Conservation (phyloP, 2,888 invertebrate genomes). For the Drosophila dives region DNA sequence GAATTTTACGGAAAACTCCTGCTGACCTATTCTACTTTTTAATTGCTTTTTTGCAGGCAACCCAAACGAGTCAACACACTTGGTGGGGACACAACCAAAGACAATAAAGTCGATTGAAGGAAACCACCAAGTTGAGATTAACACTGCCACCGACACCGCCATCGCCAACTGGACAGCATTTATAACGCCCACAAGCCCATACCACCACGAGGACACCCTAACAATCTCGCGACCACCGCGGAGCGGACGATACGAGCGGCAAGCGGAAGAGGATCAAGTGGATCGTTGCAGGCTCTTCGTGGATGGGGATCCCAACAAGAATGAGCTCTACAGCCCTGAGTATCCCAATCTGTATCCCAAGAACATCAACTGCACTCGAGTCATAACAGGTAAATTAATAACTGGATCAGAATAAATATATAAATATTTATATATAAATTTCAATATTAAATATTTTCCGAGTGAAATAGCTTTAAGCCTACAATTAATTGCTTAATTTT, state of each 20-base stretch:
- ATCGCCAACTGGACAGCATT: constrained; percentile 19
- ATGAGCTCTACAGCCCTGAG: constrained; percentile 89
- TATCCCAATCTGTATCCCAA: constrained; percentile 89
- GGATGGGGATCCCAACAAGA: constrained; percentile 86
- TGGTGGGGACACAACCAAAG: constrained; percentile 13
- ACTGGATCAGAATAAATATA: not conserved
- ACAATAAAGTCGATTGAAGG: constrained; percentile 4
- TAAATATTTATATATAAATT: too few species aligned
- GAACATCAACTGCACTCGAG: constrained; percentile 88
- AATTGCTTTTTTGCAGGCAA: constrained; percentile 8
- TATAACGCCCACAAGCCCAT: constrained; percentile 16
- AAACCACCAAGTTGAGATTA: not conserved
- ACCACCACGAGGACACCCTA: constrained; percentile 1
- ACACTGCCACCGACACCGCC: constrained; percentile 9
- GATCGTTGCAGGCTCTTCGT: constrained; percentile 87
- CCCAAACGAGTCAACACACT: constrained; percentile 5
- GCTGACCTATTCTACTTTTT: constrained; percentile 9
- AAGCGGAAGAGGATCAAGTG: constrained; percentile 70
- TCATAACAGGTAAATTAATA: constrained; percentile 87
- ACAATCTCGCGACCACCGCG: constrained; percentile 44
- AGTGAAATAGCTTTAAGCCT: too few species aligned
- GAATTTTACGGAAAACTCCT: constrained; percentile 39
- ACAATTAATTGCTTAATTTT: not conserved
- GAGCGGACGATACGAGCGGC: constrained; percentile 58
- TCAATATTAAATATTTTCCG: too few species aligned